Evolutionary conservation across 2,113 vertebrate species (phyloP).

Genomic region (Asarcornis scutulata): DNA sequence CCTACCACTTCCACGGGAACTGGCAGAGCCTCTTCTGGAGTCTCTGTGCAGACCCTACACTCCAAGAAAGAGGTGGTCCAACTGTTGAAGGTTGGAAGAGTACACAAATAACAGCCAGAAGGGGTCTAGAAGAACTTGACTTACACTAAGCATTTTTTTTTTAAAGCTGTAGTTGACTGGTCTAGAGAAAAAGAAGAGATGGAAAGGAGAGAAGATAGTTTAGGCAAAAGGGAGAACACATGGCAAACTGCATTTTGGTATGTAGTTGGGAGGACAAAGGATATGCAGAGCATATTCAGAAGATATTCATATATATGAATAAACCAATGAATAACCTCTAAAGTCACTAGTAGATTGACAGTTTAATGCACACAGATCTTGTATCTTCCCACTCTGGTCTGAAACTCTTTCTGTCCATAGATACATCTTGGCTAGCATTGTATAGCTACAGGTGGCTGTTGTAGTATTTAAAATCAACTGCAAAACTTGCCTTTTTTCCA

Average conservation of each 20-base stretch:
- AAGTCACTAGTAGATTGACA: not conserved
- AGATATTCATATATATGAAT: not conserved
- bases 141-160: not conserved
- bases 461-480: not conserved
- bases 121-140: not conserved
- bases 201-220: not conserved
- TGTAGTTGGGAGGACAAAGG: not conserved
- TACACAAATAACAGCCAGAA: not conserved
- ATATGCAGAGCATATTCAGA: not conserved
- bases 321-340: not conserved
- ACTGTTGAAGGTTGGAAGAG: not conserved
- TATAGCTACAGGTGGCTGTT: not conserved
- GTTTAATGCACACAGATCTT: not conserved
- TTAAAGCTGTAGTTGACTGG: not conserved
- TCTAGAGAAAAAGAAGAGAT: not conserved
- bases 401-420: not conserved
- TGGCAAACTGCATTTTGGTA: not conserved
- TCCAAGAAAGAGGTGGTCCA: not conserved
- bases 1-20: not conserved
- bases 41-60: not conserved
- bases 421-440: not conserved
- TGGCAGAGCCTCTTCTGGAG: not conserved
- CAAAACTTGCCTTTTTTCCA: not conserved
- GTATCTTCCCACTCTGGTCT: not conserved
- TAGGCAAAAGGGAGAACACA: not conserved